Evolutionary conservation across 2,888 invertebrate genomes (phyloP).

Genomic region (Barypeithes pellucidus): DNA sequence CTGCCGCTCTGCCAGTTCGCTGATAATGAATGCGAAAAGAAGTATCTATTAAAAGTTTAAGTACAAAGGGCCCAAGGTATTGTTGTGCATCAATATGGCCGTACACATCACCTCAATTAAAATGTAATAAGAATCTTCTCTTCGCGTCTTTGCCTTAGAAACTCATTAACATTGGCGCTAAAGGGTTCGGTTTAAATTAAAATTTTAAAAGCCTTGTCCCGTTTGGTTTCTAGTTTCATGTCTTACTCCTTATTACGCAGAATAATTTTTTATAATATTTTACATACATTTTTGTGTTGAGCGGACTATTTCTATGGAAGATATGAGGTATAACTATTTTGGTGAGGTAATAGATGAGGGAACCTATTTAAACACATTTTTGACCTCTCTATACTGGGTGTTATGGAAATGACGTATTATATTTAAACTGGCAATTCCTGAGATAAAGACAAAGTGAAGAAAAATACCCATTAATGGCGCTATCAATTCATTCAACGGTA

Average conservation of each 20-base stretch:
- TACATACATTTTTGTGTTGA: too few relatives aligned
- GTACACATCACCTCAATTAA: conserved; percentile 72
- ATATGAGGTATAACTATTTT: too few relatives aligned
- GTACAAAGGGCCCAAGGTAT: conserved; percentile 65
- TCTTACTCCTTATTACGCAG: not conserved
- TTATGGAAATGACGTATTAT: too few relatives aligned
- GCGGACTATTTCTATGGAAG: too few relatives aligned
- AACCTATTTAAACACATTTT: too few relatives aligned
- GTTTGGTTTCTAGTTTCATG: conserved; percentile 20
- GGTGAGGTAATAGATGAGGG: too few relatives aligned
- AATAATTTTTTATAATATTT: not conserved
- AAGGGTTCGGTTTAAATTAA: conserved; percentile 68
- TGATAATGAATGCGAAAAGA: conserved; percentile 71
- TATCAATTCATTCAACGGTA: too few relatives aligned
- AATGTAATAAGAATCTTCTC: conserved; percentile 71
- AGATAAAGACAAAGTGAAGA: too few relatives aligned
- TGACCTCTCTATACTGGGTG: too few relatives aligned
- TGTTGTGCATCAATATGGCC: conserved; percentile 67
- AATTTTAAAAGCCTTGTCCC: conserved; percentile 59
- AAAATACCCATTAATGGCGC: too few relatives aligned
- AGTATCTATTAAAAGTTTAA: conserved; percentile 72
- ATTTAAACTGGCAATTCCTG: too few relatives aligned
- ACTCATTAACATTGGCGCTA: conserved; percentile 65
- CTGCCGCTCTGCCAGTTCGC: conserved; percentile 65
- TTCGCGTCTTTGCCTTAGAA: conserved; percentile 68